Base-by-base conservation (phyloP, 1,140 invertebrate species). In the Calliphora vicina region DNA sequence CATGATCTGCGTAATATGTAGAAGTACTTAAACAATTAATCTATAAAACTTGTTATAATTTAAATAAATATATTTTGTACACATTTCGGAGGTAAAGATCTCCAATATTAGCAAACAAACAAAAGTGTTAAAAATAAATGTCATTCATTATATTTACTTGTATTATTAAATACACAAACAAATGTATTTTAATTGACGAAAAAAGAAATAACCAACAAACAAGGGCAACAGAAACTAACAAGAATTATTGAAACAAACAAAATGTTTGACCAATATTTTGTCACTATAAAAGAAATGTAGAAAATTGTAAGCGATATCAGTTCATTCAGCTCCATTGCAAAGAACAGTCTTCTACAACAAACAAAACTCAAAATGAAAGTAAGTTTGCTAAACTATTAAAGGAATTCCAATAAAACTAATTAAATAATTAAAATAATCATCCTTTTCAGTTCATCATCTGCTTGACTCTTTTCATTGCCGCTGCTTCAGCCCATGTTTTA, bases 291-390 rank as follows among this genome's bases (percentile, higher is more conserved):
- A 43, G 25, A 20, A 35, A 9, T n/a, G 2, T 43, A 0, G 2
- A 78, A 78, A 43, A 13, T 45, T 20, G n/a, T 45, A 12, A 20
- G 23, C 27, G 35, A 12, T 26, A 78, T 78, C 74, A 78, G 74
- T 78, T 78, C 35, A 43, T 27, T 45, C n/a, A 26, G 74, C 35
- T 78, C 35, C 74, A 78, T 78, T 78, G 74, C 74, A 78, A 78
- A 78, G 74, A 78, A 43, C 35, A 78, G 25, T 43, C 74, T 78
- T 78, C 35, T 23, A 29, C n/a, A 74, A 27, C 25, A 27, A 74
- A 78, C 17, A 15, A 43, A 35, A 78, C 10, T 23, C 74, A 78
- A 78, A 43, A 78, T 78, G 74, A 78, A 78, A 78, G 74, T 78
- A 78, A 78, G 74, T 78, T 45, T 45, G n/a, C n/a, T n/a, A n/a